Evolutionary conservation across 2,797 vertebrate genomes (phyloP).

Genomic region (Thunnus albacares): DNA sequence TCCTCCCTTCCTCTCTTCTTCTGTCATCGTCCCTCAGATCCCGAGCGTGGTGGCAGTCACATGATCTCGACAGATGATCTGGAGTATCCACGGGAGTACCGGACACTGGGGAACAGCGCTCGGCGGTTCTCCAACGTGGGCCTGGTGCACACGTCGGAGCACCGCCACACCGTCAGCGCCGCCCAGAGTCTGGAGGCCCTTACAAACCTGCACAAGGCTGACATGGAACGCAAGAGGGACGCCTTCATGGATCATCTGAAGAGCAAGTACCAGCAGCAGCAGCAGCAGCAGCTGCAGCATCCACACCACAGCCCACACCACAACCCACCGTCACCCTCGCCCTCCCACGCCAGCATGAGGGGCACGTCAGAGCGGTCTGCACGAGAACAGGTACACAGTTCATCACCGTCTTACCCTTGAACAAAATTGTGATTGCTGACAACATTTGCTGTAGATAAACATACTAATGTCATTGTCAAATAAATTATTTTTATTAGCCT

Average conservation of each 20-base stretch:
- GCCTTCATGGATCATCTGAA: constrained; percentile 99
- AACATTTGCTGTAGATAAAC: background rate
- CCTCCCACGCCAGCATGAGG: constrained; percentile 88
- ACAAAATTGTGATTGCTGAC: background rate
- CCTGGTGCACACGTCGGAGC: constrained; percentile 97
- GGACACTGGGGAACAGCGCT: constrained; percentile 93
- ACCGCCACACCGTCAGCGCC: constrained; percentile 96
- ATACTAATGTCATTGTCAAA: background rate
- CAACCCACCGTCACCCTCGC: constrained; percentile 90
- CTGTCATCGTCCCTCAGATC: constrained; percentile 84
- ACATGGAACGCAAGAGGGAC: constrained; percentile 96
- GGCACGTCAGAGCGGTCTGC: constrained; percentile 88
- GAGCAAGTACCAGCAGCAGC: constrained; percentile 97
- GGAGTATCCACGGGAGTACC: constrained; percentile 96
- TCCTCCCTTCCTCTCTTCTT: constrained; percentile 13
- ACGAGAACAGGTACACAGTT: constrained; percentile 92
- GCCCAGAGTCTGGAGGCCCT: constrained; percentile 98
- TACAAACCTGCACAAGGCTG: constrained; percentile 95
- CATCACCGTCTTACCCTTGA: background rate
- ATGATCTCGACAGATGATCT: constrained; percentile 98
- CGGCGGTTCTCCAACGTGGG: constrained; percentile 99
- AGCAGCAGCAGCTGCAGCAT: constrained; percentile 85
- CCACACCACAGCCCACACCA: constrained; percentile 81
- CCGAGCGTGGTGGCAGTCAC: constrained; percentile 93
- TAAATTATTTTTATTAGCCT: no score